phyloP scores from a whole-genome alignment of 53 echinoderm and acorn worm species.

The Patiria pectinifera region DNA sequence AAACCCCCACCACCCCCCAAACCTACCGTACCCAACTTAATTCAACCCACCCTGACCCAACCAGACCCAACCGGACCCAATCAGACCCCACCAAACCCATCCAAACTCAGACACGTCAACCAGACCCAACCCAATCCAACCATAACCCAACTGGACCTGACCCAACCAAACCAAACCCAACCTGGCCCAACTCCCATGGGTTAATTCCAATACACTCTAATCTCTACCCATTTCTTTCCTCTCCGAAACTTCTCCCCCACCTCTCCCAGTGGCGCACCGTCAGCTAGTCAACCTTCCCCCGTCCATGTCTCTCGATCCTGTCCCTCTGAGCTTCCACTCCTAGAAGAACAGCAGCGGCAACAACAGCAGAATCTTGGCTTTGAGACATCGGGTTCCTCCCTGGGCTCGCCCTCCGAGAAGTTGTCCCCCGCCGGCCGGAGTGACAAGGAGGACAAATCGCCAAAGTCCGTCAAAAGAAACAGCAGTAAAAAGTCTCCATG shows the following conservation, averaged over 20 bases:
- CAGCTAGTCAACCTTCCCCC: not conserved
- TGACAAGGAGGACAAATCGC: conserved; percentile 67
- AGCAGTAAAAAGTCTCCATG: conserved; percentile 75
- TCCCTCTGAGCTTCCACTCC: conserved; percentile 32
- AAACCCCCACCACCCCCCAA: no score
- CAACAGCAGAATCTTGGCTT: conserved; percentile 27
- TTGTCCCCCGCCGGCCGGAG: not conserved
- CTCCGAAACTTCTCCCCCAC: not conserved
- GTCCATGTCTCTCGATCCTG: conserved; percentile 37
- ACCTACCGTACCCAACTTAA: no score
- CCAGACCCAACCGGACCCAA: no score
- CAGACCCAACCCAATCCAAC: no score
- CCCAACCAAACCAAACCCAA: no score
- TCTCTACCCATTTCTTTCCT: not conserved
- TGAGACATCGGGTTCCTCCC: conserved; percentile 32
- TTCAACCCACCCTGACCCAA: no score
- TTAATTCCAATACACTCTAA: not conserved
- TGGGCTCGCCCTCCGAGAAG: conserved; percentile 36
- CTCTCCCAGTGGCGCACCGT: not conserved
- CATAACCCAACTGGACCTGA: no score
- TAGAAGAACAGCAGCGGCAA: not conserved
- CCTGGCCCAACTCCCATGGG: no score
- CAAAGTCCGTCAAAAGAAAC: conserved; percentile 70
- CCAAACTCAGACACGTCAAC: no score
- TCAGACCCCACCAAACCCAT: no score